Conservation (phyloP, 2,888 invertebrate species). For the Coleophora deauratella region DNA sequence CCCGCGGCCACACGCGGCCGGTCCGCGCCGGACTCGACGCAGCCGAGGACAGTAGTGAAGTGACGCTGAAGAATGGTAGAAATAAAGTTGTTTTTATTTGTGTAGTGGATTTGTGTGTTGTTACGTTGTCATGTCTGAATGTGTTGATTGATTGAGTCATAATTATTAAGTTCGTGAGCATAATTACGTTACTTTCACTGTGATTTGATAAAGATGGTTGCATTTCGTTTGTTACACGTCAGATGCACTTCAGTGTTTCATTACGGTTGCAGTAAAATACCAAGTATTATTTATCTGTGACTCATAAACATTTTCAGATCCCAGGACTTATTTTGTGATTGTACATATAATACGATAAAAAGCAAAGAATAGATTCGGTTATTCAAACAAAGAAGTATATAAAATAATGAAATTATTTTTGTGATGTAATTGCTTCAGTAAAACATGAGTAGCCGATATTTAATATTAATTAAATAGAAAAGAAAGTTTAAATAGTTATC, state of each 20-base stretch:
- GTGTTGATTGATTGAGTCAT: constrained; percentile 45
- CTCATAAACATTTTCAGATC: background rate
- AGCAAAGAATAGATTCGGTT: constrained; percentile 6
- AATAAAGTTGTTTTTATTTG: too few species aligned
- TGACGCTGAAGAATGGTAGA: too few species aligned
- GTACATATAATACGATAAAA: constrained; percentile 1
- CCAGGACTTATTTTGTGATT: background rate
- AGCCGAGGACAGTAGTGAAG: too few species aligned
- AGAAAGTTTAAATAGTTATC: constrained; percentile 53
- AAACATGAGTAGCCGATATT: constrained; percentile 62
- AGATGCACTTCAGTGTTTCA: constrained; percentile 15
- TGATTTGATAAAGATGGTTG: constrained; percentile 64
- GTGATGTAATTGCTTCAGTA: constrained; percentile 59
- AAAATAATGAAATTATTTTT: constrained; percentile 34
- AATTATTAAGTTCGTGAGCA: constrained; percentile 65
- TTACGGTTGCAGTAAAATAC: background rate
- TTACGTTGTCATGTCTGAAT: constrained; percentile 51
- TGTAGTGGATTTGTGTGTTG: constrained; percentile 35
- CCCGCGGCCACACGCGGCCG: too few species aligned
- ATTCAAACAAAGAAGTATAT: constrained; percentile 13
- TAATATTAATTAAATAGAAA: constrained; percentile 56
- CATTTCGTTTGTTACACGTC: constrained; percentile 47
- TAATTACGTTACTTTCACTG: constrained; percentile 63
- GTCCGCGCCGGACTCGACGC: too few species aligned
- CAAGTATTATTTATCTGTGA: background rate